Evolutionary conservation across 1,140 invertebrate species (phyloP).

Genomic region (Bombyx mandarina): DNA sequence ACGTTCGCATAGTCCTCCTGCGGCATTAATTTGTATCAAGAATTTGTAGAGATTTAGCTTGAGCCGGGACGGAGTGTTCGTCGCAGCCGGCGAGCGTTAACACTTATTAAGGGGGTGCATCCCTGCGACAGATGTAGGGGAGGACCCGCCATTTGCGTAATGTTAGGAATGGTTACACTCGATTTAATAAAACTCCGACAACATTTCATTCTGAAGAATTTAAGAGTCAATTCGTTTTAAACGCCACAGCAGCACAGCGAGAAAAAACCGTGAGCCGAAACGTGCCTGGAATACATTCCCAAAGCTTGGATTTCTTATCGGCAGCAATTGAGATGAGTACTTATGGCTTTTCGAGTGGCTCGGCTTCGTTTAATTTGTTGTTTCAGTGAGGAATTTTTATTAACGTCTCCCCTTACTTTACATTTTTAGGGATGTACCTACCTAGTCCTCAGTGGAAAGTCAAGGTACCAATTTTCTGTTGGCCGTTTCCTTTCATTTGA

Average conservation of each 20-base stretch:
- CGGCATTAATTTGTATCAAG: slow-evolving; percentile 69
- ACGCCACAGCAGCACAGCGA: slow-evolving; percentile 56
- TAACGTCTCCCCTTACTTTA: slow-evolving; percentile 62
- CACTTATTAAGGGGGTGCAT: slow-evolving; percentile 70
- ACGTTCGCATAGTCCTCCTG: slow-evolving; percentile 44
- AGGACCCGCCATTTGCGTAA: slow-evolving; percentile 68
- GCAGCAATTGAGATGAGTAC: slow-evolving; percentile 70
- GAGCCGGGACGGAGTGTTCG: slow-evolving; percentile 55
- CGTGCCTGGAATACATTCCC: slow-evolving; percentile 65
- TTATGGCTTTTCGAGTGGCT: slow-evolving; percentile 70
- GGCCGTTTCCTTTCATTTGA: slow-evolving; percentile 23
- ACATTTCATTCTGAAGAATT: slow-evolving; percentile 68
- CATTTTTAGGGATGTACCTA: slow-evolving; percentile 31
- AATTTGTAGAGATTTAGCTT: slow-evolving; percentile 70
- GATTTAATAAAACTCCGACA: slow-evolving; percentile 70
- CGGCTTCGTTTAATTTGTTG: slow-evolving; percentile 71
- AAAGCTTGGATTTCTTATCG: slow-evolving; percentile 69
- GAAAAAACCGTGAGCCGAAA: slow-evolving; percentile 64
- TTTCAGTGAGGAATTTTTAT: slow-evolving; percentile 69
- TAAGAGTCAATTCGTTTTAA: slow-evolving; percentile 69
- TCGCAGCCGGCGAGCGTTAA: slow-evolving; percentile 68
- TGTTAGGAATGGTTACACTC: slow-evolving; percentile 69
- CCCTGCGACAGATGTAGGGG: slow-evolving; percentile 69
- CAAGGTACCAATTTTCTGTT: slow-evolving; percentile 33
- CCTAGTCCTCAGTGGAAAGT: slow-evolving; percentile 36